Evolutionary conservation across 1,140 invertebrate genomes (phyloP), one percentile per base, ranked within the genome.

Genomic region (Listronotus bonariensis): DNA sequence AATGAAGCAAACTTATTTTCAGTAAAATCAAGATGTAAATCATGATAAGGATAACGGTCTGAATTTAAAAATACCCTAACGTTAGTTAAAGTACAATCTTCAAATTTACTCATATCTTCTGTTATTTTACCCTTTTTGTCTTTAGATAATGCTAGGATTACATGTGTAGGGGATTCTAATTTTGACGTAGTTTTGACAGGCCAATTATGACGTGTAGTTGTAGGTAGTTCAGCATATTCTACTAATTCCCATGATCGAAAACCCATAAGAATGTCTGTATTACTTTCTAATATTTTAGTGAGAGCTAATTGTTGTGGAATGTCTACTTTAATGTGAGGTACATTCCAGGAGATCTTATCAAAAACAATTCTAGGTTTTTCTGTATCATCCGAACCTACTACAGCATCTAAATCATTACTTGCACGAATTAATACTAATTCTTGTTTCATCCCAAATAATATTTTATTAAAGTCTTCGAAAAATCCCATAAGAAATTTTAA

Each of bases 101-200:
- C 38, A 56, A 56, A 56, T 43, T 56, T 15, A 26, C 53, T 56
- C 40, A 56, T 57, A 57, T 57, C 55, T 34, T 26, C n/a, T 31
- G 41, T 8, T 18, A 57, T 14, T 26, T 31, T 8, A 9, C 18
- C 10, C 18, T 26, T 48, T 10, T 26, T 48, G 34, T 38, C 15
- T 20, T 36, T 8, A n/a, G 14, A 32, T 15, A 40, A 38, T 17
- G 34, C 52, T 17, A 54, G 12, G 11, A 54, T 52, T 12, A 52
- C 52, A 54, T 52, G 20, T 52, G 14, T 17, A 11, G 58, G 48
- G 3, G 14, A n/a, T 52, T 52, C 46, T 2, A 36, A 11, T 32
- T 54, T 54, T 38, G 15, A 14, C 11, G 45, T 6, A 18, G 18
- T 48, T 48, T 48, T 48, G 6, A 48, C 45, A 20, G 45, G 45